A percentile compares a stretch with the other conserved stretches of the same genome.
These are phyloP conservation scores for Knipowitschia caucasica DNA, from an alignment of 2,797 vertebrate genomes.

Conservation along the genomic window DNA sequence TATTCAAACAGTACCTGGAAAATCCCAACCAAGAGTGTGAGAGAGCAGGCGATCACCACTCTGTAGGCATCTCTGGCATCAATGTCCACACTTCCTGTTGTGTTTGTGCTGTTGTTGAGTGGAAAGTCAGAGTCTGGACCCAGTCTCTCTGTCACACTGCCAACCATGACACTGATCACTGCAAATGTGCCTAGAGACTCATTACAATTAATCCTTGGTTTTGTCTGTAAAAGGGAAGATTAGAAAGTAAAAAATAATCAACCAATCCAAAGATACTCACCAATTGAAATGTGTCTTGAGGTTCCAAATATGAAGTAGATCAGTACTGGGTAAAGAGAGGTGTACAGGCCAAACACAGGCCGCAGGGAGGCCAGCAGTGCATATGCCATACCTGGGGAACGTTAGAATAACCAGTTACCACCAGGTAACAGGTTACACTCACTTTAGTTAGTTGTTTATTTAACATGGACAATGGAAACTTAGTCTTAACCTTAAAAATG, in stretches of 20 bases:
- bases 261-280: slow-evolving; percentile 44
- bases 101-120: slow-evolving; percentile 52
- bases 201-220: neutral
- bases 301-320: slow-evolving; percentile 79
- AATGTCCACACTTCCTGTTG: slow-evolving; percentile 55
- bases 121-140: slow-evolving; percentile 70
- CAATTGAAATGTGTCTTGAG: slow-evolving; percentile 77
- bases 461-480: too few species aligned
- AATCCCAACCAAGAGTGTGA: slow-evolving; percentile 82
- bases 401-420: neutral
- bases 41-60: slow-evolving; percentile 79
- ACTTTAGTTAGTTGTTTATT: too few species aligned
- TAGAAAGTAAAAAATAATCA: neutral
- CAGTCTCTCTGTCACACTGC: slow-evolving; percentile 82
- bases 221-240: neutral
- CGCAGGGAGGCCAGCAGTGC: slow-evolving; percentile 74
- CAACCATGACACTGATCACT: slow-evolving; percentile 90
- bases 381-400: slow-evolving; percentile 75
- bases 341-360: slow-evolving; percentile 76
- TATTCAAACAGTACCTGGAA: slow-evolving; percentile 78
- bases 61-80: slow-evolving; percentile 59
- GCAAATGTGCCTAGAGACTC: slow-evolving; percentile 85
- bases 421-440: too few species aligned
- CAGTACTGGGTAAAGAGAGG: slow-evolving; percentile 75
- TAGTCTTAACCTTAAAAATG: too few species aligned